phyloP scores from a whole-genome alignment of 53 echinoderm and acorn worm species.

The Holothuria leucospilota region DNA sequence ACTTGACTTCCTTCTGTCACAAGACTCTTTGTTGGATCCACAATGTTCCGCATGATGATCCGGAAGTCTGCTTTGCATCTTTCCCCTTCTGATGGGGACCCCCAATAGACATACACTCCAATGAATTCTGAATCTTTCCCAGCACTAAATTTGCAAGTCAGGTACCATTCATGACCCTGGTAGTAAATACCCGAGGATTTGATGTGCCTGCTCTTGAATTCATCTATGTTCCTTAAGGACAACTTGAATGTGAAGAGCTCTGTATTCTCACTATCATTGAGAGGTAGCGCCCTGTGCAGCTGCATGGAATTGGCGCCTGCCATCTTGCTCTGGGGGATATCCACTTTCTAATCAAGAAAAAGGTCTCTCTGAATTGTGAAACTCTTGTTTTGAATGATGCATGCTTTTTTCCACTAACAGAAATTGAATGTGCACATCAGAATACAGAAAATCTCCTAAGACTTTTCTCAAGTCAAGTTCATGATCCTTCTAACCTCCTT shows the following conservation, averaged over 20 bases:
- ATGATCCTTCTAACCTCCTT: no score
- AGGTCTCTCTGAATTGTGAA: no score
- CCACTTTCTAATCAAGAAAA: no score
- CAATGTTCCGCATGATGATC: slow-evolving; percentile 88
- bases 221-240: slow-evolving; percentile 77
- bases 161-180: slow-evolving; percentile 97
- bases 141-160: slow-evolving; percentile 80
- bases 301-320: slow-evolving; percentile 72
- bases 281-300: slow-evolving; percentile 83
- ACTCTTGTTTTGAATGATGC: no score
- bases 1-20: slow-evolving; percentile 93
- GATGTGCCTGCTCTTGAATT: slow-evolving; percentile 72
- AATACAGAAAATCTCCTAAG: no score
- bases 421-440: no score
- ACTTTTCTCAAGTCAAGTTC: no score
- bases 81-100: slow-evolving; percentile 77
- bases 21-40: slow-evolving; percentile 88
- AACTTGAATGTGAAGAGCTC: slow-evolving; percentile 92
- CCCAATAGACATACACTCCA: slow-evolving; percentile 94
- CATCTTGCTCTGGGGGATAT: slow-evolving; percentile 2
- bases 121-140: slow-evolving; percentile 74
- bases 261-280: slow-evolving; percentile 91
- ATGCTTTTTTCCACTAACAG: no score
- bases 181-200: slow-evolving; percentile 85
- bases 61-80: slow-evolving; percentile 90